A percentile compares a stretch with the other conserved stretches of the same genome.
These are phyloP conservation scores for Dolichotis patagonum DNA, from an alignment of 2,113 vertebrate species.

Conservation along the genomic window DNA sequence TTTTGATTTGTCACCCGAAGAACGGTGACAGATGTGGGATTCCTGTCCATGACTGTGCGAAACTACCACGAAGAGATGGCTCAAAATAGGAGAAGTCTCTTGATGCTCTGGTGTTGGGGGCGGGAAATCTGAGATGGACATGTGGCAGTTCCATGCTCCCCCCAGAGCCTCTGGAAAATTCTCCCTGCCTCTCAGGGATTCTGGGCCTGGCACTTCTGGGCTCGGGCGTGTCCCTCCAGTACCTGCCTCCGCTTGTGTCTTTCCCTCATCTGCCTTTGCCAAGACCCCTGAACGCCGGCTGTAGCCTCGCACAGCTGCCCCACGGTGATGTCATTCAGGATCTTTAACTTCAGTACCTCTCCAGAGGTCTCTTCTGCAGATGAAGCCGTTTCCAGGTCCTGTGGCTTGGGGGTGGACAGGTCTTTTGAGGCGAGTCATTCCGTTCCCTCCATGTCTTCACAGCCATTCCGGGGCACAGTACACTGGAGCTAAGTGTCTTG, in stretches of 20 bases:
- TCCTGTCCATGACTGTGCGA: too few species aligned
- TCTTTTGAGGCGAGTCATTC: fast-evolving
- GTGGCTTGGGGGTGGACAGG: fast-evolving
- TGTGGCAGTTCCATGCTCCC: fast-evolving
- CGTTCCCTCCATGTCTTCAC: neutral
- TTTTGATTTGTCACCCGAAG: neutral
- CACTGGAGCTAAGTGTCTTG: neutral
- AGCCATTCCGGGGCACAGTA: neutral
- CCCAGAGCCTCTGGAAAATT: neutral
- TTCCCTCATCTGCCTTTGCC: neutral
- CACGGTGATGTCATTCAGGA: neutral
- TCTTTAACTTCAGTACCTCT: neutral
- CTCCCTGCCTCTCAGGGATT: neutral
- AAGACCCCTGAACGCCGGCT: fast-evolving
- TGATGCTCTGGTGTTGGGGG: neutral
- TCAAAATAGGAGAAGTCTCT: fast-evolving
- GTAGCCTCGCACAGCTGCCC: fast-evolving
- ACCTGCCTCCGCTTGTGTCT: fast-evolving
- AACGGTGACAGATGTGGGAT: fast-evolving
- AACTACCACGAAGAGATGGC: fast-evolving
- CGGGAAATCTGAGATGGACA: neutral
- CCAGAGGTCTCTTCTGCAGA: neutral
- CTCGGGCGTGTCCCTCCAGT: fast-evolving
- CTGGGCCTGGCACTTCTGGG: fast-evolving
- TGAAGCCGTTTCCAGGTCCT: neutral